Evolutionary conservation across 2,113 vertebrate species (phyloP), one percentile per base, ranked within the genome.

Genomic region (Melanotaenia duboulayi): DNA sequence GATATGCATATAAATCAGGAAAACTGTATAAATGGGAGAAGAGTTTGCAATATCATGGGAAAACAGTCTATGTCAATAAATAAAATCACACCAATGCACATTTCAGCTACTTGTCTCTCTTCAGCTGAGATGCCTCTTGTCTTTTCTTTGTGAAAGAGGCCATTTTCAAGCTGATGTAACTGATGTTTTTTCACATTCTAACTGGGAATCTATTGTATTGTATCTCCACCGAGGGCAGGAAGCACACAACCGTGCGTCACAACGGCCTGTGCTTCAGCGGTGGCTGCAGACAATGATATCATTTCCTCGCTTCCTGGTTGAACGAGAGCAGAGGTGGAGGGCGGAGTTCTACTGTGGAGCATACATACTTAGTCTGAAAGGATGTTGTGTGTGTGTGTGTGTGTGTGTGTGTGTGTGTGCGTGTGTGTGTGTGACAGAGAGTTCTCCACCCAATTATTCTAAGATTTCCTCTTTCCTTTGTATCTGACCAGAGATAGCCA

Each of bases 161-260:
- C 0, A 25, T 81, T 80, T 81, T 42, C 17, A 14, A 25, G 63
- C 65, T 69, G 44, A 83, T 62, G 55, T 59, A 64, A 65, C n/a
- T 13, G 1, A 46, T 54, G 19, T 24, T 62, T 70, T 56, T 83
- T 77, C n/a, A 17, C 42, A 52, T 35, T 20, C 71, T 48, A 83
- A 87, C 85, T 86, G 71, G 37, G 71, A 54, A 76, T 62, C 82
- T 67, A 89, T 90, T 91, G 90, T 67, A 89, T 90, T 91, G 90
- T 85, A 6, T 62, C 50, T 62, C 50, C 67, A 54, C 22, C 2
- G 11, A 13, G 32, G 83, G 25, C 67, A 81, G 82, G 80, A 85
- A 86, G 77, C 55, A 8, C 69, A 75, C 64, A 56, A 11, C 25
- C 35, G 5, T 71, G 72, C 65, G 58, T 90, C 87, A 89, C n/a